Evolutionary conservation across 2,113 vertebrate species (phyloP).

Genomic region (Mirounga angustirostris): DNA sequence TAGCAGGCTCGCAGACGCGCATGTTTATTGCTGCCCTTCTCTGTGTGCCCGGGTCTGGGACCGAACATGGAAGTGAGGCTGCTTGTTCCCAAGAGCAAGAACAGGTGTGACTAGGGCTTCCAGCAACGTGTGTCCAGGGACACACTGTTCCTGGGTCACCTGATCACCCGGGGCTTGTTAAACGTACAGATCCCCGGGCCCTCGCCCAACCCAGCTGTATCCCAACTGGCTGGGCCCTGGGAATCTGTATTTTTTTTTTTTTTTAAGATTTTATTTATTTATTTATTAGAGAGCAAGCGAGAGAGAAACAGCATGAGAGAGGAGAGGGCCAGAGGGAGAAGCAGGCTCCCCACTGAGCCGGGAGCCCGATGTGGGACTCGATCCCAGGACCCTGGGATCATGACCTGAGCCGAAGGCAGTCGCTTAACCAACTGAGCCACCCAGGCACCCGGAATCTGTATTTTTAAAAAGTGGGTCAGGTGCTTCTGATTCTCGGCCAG

Average conservation of each 20-base stretch:
- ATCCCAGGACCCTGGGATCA: too few species aligned
- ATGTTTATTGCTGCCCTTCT: background rate
- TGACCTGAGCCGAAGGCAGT: too few species aligned
- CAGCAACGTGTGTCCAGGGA: background rate
- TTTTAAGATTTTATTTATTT: too few species aligned
- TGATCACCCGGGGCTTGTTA: slow-evolving; percentile 20
- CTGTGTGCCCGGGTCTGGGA: slow-evolving; percentile 30
- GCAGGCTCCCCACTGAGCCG: too few species aligned
- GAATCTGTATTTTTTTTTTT: background rate
- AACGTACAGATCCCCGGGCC: background rate
- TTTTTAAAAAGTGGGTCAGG: background rate
- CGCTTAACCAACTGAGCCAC: too few species aligned
- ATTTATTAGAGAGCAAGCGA: too few species aligned
- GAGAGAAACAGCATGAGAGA: too few species aligned
- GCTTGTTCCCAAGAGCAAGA: slow-evolving; percentile 6
- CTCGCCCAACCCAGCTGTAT: background rate
- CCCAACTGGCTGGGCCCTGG: background rate
- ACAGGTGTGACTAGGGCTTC: background rate
- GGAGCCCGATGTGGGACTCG: too few species aligned
- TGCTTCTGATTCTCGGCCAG: slow-evolving; percentile 1
- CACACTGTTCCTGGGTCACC: background rate
- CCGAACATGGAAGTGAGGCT: background rate
- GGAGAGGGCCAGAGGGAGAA: too few species aligned
- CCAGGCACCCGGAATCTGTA: background rate
- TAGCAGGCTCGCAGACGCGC: background rate